Evolutionary conservation across 2,113 vertebrate species (phyloP).

Genomic region (Girardinichthys multiradiatus): DNA sequence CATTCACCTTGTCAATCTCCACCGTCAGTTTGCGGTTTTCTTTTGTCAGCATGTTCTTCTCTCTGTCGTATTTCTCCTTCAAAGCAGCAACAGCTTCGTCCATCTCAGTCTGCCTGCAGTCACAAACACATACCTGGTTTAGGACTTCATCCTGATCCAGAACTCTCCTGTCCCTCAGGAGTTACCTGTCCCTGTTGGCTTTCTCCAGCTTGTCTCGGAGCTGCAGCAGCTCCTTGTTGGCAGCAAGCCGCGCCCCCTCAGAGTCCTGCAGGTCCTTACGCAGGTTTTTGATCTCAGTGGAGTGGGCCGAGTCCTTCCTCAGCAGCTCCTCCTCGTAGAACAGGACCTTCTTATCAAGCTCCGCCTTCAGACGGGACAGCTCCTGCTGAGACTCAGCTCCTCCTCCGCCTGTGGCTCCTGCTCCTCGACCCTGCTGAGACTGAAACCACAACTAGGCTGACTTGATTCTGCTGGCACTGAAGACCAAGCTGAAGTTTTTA

Average conservation of each 20-base stretch:
- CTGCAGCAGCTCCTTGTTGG: constrained; percentile 90
- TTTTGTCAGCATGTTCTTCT: constrained; percentile 85
- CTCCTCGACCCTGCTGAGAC: constrained; percentile 87
- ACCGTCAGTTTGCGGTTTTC: constrained; percentile 90
- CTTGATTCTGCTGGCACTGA: background rate
- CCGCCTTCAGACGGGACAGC: constrained; percentile 88
- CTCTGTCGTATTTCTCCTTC: constrained; percentile 90
- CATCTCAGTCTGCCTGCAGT: constrained; percentile 86
- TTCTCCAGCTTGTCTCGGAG: constrained; percentile 93
- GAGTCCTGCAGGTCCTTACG: constrained; percentile 93
- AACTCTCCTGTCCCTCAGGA: constrained; percentile 53
- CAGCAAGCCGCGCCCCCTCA: constrained; percentile 87
- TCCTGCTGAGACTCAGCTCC: constrained; percentile 89
- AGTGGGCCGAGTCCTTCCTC: constrained; percentile 88
- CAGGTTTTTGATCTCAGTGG: constrained; percentile 89
- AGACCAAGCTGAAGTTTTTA: background rate
- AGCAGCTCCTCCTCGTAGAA: constrained; percentile 95
- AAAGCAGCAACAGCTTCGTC: constrained; percentile 86
- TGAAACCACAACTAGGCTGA: constrained; percentile 13
- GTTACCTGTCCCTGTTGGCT: constrained; percentile 87
- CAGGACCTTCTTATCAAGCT: constrained; percentile 93
- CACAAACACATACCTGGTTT: background rate
- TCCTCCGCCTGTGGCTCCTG: constrained; percentile 55
- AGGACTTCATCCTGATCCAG: background rate
- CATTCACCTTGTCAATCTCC: constrained; percentile 90